A percentile compares a stretch with the other conserved stretches of the same genome.
Evolutionary conservation across 2,888 invertebrate species (phyloP).

Genomic region (Lordiphosa andalusiaca): DNA sequence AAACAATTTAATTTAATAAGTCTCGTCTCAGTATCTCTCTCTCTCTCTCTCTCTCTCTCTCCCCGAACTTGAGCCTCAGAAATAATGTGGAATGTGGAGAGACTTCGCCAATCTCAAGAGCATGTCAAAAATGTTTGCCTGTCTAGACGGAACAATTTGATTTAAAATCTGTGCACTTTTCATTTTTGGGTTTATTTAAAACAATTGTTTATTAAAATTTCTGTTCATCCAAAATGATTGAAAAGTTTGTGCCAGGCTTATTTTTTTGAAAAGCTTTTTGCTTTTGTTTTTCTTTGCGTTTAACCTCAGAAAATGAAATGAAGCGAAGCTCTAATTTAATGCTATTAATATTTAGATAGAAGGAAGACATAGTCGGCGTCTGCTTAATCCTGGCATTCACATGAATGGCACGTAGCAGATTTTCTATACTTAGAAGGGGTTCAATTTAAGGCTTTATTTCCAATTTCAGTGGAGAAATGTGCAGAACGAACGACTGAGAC

Average conservation of each 20-base stretch:
- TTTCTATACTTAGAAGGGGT: constrained; percentile 3
- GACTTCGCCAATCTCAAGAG: constrained; percentile 29
- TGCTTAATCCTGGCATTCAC: constrained; percentile 39
- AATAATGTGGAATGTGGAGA: constrained; percentile 28
- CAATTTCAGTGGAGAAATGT: too few relatives aligned
- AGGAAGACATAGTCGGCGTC: background rate
- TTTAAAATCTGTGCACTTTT: constrained; percentile 11
- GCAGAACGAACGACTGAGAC: too few relatives aligned
- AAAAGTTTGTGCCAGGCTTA: constrained; percentile 9
- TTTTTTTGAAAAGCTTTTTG: constrained; percentile 12
- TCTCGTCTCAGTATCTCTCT: constrained; percentile 1
- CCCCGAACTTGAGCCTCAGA: constrained; percentile 50
- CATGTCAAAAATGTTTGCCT: constrained; percentile 53
- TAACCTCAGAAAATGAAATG: constrained; percentile 6
- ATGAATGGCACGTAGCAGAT: constrained; percentile 40
- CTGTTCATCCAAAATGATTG: constrained; percentile 10
- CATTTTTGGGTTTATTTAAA: constrained; percentile 40
- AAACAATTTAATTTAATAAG: too few relatives aligned
- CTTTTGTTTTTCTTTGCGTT: constrained; percentile 41
- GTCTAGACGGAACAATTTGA: constrained; percentile 52
- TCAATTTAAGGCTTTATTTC: background rate
- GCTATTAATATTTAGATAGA: constrained; percentile 1
- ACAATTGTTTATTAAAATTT: constrained; percentile 41
- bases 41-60: too few relatives aligned
- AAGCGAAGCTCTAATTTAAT: background rate